Evolutionary conservation across 2,888 invertebrate genomes (phyloP).

Genomic region (Eupithecia vulgata): DNA sequence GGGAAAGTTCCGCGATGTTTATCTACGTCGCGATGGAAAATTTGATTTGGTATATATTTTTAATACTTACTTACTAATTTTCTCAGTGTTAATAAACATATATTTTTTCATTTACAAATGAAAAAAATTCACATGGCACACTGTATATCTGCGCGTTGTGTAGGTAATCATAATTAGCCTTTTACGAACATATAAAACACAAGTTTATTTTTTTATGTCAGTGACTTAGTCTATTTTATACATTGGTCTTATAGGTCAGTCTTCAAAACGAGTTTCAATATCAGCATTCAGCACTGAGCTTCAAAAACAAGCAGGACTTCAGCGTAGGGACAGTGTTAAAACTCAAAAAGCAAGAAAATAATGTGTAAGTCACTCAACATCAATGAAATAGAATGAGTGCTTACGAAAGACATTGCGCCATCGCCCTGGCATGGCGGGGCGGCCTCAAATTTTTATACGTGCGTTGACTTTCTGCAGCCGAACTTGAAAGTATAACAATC

Average conservation of each 20-base stretch:
- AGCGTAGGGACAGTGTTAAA: neutral
- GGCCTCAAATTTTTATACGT: conserved; percentile 63
- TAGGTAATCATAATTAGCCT: neutral
- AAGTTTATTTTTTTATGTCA: neutral
- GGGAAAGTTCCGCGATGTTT: no score
- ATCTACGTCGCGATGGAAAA: no score
- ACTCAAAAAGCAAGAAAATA: conserved; percentile 34
- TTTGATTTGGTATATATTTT: no score
- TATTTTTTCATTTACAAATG: no score
- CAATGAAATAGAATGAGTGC: conserved; percentile 59
- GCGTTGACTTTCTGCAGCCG: conserved; percentile 49
- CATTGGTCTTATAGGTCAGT: neutral
- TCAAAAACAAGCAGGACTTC: no score
- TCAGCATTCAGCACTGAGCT: neutral
- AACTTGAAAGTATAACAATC: conserved; percentile 43
- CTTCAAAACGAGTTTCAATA: neutral
- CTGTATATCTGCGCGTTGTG: neutral
- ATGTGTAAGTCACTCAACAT: conserved; percentile 57
- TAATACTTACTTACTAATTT: no score
- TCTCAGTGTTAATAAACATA: no score
- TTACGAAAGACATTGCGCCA: conserved; percentile 63
- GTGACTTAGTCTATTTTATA: neutral
- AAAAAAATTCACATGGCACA: no score
- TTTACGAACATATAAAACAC: neutral
- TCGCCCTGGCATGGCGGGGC: conserved; percentile 34